Conservation (phyloP, 2,797 vertebrate genomes). For the Trachops cirrhosus region DNA sequence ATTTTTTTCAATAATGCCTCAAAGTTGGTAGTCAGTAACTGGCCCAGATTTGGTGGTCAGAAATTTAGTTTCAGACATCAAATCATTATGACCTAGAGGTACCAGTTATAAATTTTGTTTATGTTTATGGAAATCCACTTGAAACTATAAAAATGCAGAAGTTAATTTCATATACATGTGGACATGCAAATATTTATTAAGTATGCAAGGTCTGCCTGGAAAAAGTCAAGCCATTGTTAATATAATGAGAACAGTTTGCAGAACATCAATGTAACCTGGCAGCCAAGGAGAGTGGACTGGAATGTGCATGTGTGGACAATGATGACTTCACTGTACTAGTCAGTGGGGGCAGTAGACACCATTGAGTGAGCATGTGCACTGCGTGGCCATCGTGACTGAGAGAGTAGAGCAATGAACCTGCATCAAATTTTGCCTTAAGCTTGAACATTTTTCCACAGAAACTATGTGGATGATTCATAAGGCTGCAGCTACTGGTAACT, state of each 20-base stretch:
- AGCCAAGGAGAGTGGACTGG: background rate
- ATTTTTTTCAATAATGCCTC: slow-evolving; percentile 15
- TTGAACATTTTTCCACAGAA: background rate
- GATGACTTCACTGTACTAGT: background rate
- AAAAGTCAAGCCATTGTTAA: background rate
- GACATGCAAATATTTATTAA: background rate
- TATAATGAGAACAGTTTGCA: background rate
- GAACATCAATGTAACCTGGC: background rate
- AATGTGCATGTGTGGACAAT: background rate
- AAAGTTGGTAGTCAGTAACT: background rate
- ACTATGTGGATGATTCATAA: background rate
- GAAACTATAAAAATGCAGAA: background rate
- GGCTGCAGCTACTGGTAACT: background rate
- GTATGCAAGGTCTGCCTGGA: background rate
- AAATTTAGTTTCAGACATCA: background rate
- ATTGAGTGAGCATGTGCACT: background rate
- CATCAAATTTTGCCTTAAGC: background rate
- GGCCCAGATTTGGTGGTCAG: background rate
- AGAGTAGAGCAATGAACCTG: background rate
- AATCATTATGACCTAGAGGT: background rate
- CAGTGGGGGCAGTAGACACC: background rate
- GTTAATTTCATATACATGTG: background rate
- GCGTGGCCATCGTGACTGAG: background rate
- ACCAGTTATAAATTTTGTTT: background rate
- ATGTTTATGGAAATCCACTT: background rate